Evolutionary conservation across 1,140 invertebrate genomes (phyloP).

Genomic region (Drosophila insularis): DNA sequence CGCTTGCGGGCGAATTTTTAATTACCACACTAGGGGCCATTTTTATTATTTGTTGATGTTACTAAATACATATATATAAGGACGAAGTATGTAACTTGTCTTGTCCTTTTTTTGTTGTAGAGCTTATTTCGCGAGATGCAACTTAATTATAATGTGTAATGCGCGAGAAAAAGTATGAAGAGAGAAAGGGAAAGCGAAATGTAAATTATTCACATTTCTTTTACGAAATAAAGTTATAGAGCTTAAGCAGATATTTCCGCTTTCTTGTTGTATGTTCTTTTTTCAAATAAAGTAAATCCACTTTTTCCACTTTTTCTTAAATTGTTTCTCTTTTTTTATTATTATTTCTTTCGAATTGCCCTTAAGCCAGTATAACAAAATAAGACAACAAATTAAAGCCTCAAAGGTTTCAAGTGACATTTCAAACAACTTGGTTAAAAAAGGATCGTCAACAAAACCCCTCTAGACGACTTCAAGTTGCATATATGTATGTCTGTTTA

Average conservation of each 20-base stretch:
- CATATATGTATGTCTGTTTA: too few relatives aligned
- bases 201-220: neutral
- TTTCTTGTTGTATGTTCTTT: neutral
- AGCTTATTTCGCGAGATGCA: conserved; percentile 21
- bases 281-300: neutral
- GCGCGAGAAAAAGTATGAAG: conserved; percentile 8
- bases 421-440: too few relatives aligned
- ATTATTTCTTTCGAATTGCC: too few relatives aligned
- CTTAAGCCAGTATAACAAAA: too few relatives aligned
- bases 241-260: neutral
- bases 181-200: conserved; percentile 4
- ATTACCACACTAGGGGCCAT: conserved; percentile 28
- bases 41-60: conserved; percentile 13
- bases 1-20: conserved; percentile 55
- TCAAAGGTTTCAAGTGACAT: too few relatives aligned
- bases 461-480: too few relatives aligned
- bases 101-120: conserved; percentile 4
- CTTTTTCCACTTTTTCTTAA: too few relatives aligned
- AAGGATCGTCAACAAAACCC: too few relatives aligned
- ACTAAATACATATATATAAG: neutral
- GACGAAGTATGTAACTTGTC: neutral
- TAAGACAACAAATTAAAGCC: too few relatives aligned
- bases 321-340: too few relatives aligned
- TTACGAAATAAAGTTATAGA: neutral
- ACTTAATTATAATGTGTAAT: conserved; percentile 52